Evolutionary conservation across 2,113 vertebrate genomes (phyloP).

Genomic region (Ochotona princeps): DNA sequence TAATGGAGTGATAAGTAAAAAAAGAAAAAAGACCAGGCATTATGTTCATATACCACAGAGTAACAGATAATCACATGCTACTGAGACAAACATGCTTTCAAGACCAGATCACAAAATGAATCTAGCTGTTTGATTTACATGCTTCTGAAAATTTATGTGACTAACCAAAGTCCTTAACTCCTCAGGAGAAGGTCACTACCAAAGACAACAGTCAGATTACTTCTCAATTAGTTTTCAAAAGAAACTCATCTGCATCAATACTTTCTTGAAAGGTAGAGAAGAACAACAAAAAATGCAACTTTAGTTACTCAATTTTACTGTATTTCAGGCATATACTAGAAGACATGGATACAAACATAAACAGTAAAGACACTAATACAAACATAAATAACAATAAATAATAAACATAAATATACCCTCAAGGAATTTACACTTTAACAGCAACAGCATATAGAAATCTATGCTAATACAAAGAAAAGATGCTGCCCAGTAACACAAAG

Average conservation of each 20-base stretch:
- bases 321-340: background rate
- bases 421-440: conserved; percentile 1
- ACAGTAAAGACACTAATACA: background rate
- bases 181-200: background rate
- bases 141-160: conserved; percentile 37
- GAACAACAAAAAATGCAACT: background rate
- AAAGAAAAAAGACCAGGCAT: conserved; percentile 49
- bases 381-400: background rate
- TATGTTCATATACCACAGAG: conserved; percentile 9
- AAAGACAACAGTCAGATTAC: background rate
- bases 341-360: conserved; percentile 3
- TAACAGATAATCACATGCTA: conserved; percentile 45
- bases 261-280: conserved; percentile 7
- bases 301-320: background rate
- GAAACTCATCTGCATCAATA: background rate
- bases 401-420: background rate
- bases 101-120: conserved; percentile 44
- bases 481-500: background rate
- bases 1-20: conserved; percentile 39
- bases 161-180: background rate
- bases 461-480: background rate
- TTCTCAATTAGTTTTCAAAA: background rate
- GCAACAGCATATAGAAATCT: background rate
- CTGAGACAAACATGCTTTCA: conserved; percentile 48
- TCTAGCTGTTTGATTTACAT: conserved; percentile 10